phyloP scores from a whole-genome alignment of 2,797 vertebrate species.

The Semotilus atromaculatus region DNA sequence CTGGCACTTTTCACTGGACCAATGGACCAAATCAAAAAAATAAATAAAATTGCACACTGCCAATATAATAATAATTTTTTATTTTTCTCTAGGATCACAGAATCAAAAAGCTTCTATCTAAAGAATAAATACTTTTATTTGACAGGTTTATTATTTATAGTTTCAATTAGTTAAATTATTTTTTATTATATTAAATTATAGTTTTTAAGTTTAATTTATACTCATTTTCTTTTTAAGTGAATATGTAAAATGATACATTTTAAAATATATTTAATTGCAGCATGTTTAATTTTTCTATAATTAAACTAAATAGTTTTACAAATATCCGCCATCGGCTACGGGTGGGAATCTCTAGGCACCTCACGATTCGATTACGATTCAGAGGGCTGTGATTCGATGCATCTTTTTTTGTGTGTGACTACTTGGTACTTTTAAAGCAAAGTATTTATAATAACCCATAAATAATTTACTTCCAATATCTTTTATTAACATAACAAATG shows the following conservation, averaged over 20 bases:
- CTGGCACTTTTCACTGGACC: not conserved
- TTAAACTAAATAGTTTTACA: not conserved
- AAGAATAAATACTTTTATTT: not conserved
- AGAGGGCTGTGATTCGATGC: too few species aligned
- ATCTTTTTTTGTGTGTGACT: too few species aligned
- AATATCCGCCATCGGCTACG: not conserved
- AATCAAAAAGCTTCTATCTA: not conserved
- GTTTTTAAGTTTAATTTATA: not conserved
- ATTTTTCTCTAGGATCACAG: not conserved
- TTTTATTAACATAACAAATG: too few species aligned
- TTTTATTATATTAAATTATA: not conserved
- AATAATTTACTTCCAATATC: too few species aligned
- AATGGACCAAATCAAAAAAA: not conserved
- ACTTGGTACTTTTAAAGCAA: too few species aligned
- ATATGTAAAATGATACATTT: not conserved
- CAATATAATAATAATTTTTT: not conserved
- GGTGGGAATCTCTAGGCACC: too few species aligned
- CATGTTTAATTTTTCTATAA: not conserved
- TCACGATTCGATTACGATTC: too few species aligned
- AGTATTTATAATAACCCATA: too few species aligned
- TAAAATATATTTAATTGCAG: not conserved
- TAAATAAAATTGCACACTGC: not conserved
- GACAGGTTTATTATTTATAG: not conserved
- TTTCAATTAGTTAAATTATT: not conserved
- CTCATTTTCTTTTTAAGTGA: not conserved